Percentiles rank a stretch among this genome's conserved stretches.
These are phyloP conservation scores for Astropecten irregularis DNA, from an alignment of 53 echinoderm and acorn worm species.

Conservation along the genomic window DNA sequence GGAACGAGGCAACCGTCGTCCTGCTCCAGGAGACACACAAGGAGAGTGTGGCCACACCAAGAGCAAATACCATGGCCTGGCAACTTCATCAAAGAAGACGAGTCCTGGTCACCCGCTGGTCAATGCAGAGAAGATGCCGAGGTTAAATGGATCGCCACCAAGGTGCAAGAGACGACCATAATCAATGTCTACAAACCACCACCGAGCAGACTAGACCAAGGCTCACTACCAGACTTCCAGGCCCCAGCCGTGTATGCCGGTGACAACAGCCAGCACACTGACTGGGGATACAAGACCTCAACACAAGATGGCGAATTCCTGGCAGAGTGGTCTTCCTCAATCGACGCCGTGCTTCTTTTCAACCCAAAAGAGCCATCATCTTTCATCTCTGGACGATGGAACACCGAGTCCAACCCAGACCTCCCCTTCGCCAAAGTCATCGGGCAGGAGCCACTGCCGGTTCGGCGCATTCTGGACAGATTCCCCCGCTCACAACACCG, in stretches of 20 bases:
- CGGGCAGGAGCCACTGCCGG: background rate
- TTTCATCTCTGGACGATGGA: background rate
- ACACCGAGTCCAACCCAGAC: background rate
- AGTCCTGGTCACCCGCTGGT: background rate
- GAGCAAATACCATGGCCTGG: too few species aligned
- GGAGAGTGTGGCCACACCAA: too few species aligned
- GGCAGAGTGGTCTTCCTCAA: background rate
- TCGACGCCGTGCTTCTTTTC: background rate
- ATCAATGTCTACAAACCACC: constrained; percentile 21
- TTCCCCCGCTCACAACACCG: background rate
- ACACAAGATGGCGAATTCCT: background rate
- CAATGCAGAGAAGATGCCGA: background rate
- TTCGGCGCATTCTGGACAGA: background rate
- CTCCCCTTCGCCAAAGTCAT: background rate
- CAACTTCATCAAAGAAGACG: background rate
- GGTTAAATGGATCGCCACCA: background rate
- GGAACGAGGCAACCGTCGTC: background rate
- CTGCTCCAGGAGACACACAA: constrained; percentile 32
- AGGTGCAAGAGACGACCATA: background rate
- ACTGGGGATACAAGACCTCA: background rate
- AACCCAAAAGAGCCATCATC: background rate
- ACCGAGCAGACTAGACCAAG: background rate
- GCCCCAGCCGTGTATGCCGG: background rate
- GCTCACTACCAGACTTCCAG: background rate
- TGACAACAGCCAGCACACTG: constrained; percentile 3